These are phyloP conservation scores for Anguilla japonica DNA, from an alignment of 2,113 vertebrate genomes.

Conservation along the genomic window DNA sequence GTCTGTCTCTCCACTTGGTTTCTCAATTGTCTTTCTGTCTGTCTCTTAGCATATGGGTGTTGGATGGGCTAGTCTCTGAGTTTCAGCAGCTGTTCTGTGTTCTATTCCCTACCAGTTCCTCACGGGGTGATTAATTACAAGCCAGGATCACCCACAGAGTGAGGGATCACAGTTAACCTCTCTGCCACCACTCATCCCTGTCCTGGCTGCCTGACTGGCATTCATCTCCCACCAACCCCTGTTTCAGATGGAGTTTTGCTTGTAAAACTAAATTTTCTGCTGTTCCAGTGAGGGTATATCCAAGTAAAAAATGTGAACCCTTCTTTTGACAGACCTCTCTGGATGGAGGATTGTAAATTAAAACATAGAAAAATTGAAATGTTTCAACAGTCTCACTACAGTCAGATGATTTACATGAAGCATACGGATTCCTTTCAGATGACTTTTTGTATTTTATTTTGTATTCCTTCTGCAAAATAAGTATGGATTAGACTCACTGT, in stretches of 20 bases:
- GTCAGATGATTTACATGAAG: not conserved
- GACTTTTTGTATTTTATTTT: not conserved
- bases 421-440: not conserved
- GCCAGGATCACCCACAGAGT: not conserved
- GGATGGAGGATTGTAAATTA: not conserved
- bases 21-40: not conserved
- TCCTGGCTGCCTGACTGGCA: not conserved
- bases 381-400: too few relatives aligned
- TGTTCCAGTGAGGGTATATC: not conserved
- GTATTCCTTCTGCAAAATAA: not conserved
- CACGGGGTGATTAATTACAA: not conserved
- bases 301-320: not conserved
- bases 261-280: not conserved
- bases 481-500: not conserved
- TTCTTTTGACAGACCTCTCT: not conserved
- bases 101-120: not conserved
- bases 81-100: not conserved
- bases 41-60: not conserved
- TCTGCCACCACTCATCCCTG: not conserved
- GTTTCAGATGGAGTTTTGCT: not conserved
- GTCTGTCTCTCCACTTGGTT: not conserved
- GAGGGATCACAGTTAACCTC: not conserved
- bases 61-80: not conserved
- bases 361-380: not conserved
- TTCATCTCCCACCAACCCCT: not conserved